Percentiles rank a stretch among this genome's conserved stretches.
Evolutionary conservation across 64 coral and sea anemone genomes (phyloP).

Genomic region (Dendronephthya gigantea): DNA sequence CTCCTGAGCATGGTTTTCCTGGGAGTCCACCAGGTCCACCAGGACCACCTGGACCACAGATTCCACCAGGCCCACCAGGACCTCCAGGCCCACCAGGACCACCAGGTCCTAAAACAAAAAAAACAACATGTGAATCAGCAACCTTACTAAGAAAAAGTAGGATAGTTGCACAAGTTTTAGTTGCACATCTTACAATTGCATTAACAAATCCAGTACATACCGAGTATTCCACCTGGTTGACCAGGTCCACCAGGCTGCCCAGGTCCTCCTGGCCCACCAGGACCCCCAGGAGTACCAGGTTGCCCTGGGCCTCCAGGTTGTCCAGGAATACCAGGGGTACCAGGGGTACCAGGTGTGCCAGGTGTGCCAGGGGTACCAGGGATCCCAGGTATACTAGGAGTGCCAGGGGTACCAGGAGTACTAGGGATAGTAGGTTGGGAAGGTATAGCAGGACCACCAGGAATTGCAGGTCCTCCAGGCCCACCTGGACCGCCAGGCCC

Average conservation of each 20-base stretch:
- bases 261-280: not conserved
- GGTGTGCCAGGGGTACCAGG: not conserved
- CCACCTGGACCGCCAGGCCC: not conserved
- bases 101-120: not conserved
- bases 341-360: not conserved
- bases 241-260: not conserved
- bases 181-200: no score
- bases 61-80: slow-evolving; percentile 19
- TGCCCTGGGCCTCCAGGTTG: not conserved
- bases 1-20: not conserved
- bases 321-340: not conserved
- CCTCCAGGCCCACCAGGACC: not conserved
- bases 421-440: not conserved
- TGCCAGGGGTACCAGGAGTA: not conserved
- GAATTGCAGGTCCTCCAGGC: no score
- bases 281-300: not conserved
- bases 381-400: not conserved
- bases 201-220: no score
- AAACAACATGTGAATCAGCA: no score
- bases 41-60: not conserved
- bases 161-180: no score
- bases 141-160: no score
- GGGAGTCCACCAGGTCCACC: not conserved
- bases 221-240: not conserved
- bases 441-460: not conserved